phyloP scores from a whole-genome alignment of 2,113 vertebrate species.

The Tupaia chinensis region DNA sequence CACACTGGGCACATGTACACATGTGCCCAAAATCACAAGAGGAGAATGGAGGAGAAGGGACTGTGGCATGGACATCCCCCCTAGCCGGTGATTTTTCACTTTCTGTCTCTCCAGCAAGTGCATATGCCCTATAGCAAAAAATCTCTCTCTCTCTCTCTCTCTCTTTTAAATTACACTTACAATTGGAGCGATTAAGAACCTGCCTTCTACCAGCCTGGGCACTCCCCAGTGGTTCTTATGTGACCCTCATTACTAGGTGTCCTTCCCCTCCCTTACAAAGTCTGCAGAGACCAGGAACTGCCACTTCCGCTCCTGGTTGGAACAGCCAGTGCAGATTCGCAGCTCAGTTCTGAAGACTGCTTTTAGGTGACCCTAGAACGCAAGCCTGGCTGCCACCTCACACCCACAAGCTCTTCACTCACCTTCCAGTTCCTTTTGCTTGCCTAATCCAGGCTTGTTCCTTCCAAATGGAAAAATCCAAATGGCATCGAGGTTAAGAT shows the following conservation, averaged over 20 bases:
- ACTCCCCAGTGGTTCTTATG: accelerated
- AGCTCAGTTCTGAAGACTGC: background rate
- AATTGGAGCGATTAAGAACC: background rate
- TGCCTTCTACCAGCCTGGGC: background rate
- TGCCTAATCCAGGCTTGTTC: background rate
- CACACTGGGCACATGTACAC: too few species aligned
- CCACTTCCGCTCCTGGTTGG: background rate
- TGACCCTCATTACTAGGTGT: background rate
- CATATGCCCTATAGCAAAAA: too few species aligned
- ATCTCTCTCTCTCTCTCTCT: too few species aligned
- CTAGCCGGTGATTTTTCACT: too few species aligned
- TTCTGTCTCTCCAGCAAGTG: too few species aligned
- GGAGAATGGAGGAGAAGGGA: too few species aligned
- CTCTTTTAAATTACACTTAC: too few species aligned
- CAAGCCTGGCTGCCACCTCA: background rate
- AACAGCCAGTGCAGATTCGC: background rate
- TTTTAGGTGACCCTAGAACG: background rate
- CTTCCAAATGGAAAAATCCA: background rate
- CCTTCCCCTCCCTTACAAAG: background rate
- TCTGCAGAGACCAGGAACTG: background rate
- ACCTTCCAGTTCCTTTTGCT: background rate
- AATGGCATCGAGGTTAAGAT: too few species aligned
- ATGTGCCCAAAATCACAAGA: too few species aligned
- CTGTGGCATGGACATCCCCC: too few species aligned
- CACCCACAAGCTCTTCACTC: background rate